Evolutionary conservation across 2,797 vertebrate genomes (phyloP).

Genomic region (Trematomus bernacchii): DNA sequence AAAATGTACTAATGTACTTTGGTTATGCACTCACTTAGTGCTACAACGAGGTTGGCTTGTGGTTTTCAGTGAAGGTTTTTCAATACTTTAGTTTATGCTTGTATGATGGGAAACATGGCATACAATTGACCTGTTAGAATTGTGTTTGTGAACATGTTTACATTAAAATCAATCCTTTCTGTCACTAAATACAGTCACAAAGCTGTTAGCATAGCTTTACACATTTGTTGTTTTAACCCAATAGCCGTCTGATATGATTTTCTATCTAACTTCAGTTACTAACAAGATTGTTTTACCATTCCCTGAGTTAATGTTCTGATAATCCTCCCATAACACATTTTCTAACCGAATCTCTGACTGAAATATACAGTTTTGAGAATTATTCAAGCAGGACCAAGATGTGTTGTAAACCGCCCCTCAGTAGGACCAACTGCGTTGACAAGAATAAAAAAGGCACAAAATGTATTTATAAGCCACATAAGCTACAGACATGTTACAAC

Average conservation of each 20-base stretch:
- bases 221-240: not conserved
- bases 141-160: not conserved
- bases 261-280: not conserved
- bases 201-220: too few relatives aligned
- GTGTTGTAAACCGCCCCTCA: not conserved
- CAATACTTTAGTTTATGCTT: not conserved
- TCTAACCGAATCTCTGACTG: conserved; percentile 6
- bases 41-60: not conserved
- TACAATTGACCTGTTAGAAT: not conserved
- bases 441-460: conserved; percentile 39
- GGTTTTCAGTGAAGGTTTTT: too few relatives aligned
- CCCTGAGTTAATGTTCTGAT: not conserved
- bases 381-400: not conserved
- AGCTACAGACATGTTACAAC: conserved; percentile 19
- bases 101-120: not conserved
- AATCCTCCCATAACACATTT: not conserved
- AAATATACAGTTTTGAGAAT: conserved; percentile 23
- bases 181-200: not conserved
- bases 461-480: conserved; percentile 30
- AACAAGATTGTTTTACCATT: not conserved
- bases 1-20: too few relatives aligned
- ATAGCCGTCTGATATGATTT: not conserved
- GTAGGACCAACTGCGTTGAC: conserved; percentile 1
- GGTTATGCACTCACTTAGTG: too few relatives aligned
- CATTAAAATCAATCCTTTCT: not conserved